Percentiles rank a stretch among this genome's conserved stretches.
phyloP scores from a whole-genome alignment of 1,140 invertebrate species.

The Drosophila triauraria region DNA sequence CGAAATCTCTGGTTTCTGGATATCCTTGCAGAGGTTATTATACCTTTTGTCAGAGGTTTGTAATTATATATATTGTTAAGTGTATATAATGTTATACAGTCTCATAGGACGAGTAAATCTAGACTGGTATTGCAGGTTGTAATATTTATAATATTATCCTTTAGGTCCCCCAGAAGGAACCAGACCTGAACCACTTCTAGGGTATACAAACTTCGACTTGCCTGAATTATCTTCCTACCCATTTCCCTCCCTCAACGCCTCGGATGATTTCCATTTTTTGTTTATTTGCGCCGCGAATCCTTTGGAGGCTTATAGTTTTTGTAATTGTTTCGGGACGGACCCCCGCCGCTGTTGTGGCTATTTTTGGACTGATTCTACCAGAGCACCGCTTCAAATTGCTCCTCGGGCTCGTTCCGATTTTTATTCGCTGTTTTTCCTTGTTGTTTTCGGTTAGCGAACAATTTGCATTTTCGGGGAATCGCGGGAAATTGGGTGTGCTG shows the following conservation, averaged over 20 bases:
- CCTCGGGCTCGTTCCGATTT: slow-evolving; percentile 39
- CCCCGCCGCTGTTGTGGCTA: slow-evolving; percentile 40
- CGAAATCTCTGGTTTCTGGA: background rate
- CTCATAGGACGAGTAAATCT: too few relatives aligned
- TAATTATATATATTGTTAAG: too few relatives aligned
- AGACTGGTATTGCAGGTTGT: too few relatives aligned
- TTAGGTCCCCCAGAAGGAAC: background rate
- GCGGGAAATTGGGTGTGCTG: slow-evolving; percentile 72
- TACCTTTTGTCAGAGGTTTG: background rate
- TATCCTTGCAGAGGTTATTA: background rate
- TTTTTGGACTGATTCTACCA: slow-evolving; percentile 64
- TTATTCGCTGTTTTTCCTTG: slow-evolving; percentile 6
- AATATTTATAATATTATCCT: too few relatives aligned
- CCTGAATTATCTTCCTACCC: too few relatives aligned
- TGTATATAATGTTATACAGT: background rate
- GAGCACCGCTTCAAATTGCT: slow-evolving; percentile 61
- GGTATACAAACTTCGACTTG: background rate
- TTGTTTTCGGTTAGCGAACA: slow-evolving; percentile 33
- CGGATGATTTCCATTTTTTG: slow-evolving; percentile 56
- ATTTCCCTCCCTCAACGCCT: background rate
- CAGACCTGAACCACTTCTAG: background rate
- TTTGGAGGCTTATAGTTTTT: slow-evolving; percentile 82
- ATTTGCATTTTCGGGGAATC: slow-evolving; percentile 69
- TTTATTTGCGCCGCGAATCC: slow-evolving; percentile 66
- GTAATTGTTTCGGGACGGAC: slow-evolving; percentile 71